Conservation (phyloP, 2,888 invertebrate species). For the Leucoma salicis region DNA sequence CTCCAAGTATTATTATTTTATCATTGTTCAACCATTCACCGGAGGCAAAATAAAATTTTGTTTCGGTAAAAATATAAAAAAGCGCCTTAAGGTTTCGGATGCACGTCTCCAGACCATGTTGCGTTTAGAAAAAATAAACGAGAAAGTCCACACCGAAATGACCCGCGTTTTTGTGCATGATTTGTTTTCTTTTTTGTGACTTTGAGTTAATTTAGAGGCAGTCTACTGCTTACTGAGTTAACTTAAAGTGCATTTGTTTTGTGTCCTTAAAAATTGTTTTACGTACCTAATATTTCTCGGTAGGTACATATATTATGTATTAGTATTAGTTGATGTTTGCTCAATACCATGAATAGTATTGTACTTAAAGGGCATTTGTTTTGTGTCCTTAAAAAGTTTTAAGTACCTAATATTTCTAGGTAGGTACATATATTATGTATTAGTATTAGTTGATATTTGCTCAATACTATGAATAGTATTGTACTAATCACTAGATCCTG, state of each 20-base stretch:
- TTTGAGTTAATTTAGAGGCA: constrained; percentile 82
- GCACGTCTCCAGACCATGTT: constrained; percentile 72
- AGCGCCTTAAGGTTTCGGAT: constrained; percentile 72
- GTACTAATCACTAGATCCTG: too few relatives aligned
- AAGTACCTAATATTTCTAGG: too few relatives aligned
- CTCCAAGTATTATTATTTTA: constrained; percentile 74
- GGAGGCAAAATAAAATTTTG: constrained; percentile 67
- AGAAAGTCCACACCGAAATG: constrained; percentile 77
- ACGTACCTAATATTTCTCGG: too few relatives aligned
- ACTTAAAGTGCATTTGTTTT: constrained; percentile 75
- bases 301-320: too few relatives aligned
- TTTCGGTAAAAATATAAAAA: constrained; percentile 59
- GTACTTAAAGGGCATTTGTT: too few relatives aligned
- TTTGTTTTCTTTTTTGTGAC: constrained; percentile 81
- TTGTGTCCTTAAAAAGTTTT: too few relatives aligned
- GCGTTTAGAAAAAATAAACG: constrained; percentile 77
- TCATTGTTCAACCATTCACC: constrained; percentile 70
- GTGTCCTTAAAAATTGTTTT: constrained; percentile 52
- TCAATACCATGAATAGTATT: too few relatives aligned
- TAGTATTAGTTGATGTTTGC: too few relatives aligned
- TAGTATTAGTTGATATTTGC: too few relatives aligned
- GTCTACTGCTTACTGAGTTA: constrained; percentile 80
- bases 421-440: too few relatives aligned
- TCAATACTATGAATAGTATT: too few relatives aligned
- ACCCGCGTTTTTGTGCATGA: constrained; percentile 80